A percentile compares a stretch with the other conserved stretches of the same genome.
phyloP scores from a whole-genome alignment of 2,113 vertebrate species.

The Apteryx owenii region DNA sequence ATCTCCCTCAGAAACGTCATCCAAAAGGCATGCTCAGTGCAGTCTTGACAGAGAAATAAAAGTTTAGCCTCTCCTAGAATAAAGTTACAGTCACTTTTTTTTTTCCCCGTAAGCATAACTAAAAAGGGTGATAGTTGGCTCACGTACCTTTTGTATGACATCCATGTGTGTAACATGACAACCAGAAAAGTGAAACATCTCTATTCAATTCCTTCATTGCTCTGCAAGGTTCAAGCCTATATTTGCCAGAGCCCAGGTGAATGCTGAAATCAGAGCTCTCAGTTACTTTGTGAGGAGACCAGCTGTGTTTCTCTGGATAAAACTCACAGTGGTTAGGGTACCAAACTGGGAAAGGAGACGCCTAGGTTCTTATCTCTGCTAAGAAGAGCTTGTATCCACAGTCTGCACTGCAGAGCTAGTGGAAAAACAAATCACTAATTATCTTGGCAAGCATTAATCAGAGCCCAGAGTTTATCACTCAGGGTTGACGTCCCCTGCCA shows the following conservation, averaged over 20 bases:
- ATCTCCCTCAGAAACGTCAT: neutral
- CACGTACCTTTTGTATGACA: neutral
- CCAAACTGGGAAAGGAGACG: neutral
- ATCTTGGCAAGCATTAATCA: neutral
- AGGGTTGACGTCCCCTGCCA: neutral
- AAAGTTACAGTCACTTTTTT: too few species aligned
- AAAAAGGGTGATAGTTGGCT: neutral
- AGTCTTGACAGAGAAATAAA: too few species aligned
- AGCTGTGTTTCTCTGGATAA: neutral
- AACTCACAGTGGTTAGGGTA: neutral
- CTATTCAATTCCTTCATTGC: neutral
- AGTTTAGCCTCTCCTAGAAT: too few species aligned
- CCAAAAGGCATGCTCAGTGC: neutral
- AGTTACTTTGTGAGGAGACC: neutral
- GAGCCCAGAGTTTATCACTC: neutral
- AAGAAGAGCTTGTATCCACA: neutral
- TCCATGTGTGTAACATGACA: neutral
- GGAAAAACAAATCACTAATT: fast-evolving
- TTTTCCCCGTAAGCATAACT: too few species aligned
- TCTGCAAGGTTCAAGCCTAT: neutral
- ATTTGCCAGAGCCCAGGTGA: neutral
- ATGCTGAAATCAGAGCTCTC: neutral
- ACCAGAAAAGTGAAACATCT: neutral
- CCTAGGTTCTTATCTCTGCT: neutral
- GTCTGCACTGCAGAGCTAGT: neutral